Evolutionary conservation across 92 coral and sea anemone genomes (phyloP), one percentile per base, ranked within the genome.

Genomic region (Palythoa heliodiscus): DNA sequence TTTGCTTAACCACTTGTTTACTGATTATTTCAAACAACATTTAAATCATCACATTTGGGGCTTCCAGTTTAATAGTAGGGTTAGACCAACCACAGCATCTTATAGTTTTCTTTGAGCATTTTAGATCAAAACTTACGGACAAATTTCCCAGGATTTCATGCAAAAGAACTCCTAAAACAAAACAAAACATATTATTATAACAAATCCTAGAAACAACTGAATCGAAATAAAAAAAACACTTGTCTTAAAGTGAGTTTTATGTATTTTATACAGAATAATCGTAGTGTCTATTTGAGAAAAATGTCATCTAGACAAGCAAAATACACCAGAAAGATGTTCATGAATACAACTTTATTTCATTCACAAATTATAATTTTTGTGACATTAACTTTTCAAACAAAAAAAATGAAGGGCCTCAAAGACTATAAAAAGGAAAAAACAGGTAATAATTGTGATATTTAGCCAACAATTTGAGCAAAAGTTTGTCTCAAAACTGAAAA

Each of bases 41-140:
- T 55, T 10, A 55, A 55, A 55, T 55, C 71, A 66, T 66, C 71
- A 66, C 71, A 66, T n/a, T 66, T 66, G 61, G 61, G 61, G 61
- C 61, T 55, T 55, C 61, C 61, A 55, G 61, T 55, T 55, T 55
- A 55, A 55, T 55, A 55, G 61, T 55, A 55, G 61, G 61, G 61
- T 10, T 55, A 55, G 61, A 55, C 61, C 61, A 55, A 55, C 61
- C 61, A 55, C 61, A 55, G n/a, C 61, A 55, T 55, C 61, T 55
- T 55, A 55, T 9, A 0, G 61, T 55, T 55, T 55, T 55, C 61
- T 55, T 55, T 55, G 61, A 55, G 61, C 61, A 55, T 11, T 55
- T 55, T 55, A 55, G 61, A 55, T 55, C 61, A 55, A 55, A 55
- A 55, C 61, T 55, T 55, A 55, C 61, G 61, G 61, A 55, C 61